These are phyloP conservation scores for Erithacus rubecula DNA, from an alignment of 2,797 vertebrate species.

Conservation along the genomic window DNA sequence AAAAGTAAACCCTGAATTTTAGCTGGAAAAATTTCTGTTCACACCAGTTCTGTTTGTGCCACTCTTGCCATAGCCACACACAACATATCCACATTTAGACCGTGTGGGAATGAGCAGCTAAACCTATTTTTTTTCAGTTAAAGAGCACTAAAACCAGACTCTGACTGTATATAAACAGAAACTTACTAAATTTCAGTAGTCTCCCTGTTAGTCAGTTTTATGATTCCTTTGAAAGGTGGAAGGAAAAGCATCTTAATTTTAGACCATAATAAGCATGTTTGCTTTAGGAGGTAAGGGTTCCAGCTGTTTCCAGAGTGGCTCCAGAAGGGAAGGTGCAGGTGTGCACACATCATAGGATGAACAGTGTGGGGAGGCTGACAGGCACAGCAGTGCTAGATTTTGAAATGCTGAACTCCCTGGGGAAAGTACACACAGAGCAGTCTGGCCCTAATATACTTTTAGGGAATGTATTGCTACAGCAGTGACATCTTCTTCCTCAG, in stretches of 20 bases:
- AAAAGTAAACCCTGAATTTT: not conserved
- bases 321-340: slow-evolving; percentile 9
- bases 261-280: slow-evolving; percentile 57
- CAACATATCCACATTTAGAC: not conserved
- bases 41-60: not conserved
- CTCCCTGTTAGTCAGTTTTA: not conserved
- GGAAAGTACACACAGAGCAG: not conserved
- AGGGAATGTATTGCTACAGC: not conserved
- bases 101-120: not conserved
- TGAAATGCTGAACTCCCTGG: not conserved
- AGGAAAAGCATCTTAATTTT: slow-evolving; percentile 58
- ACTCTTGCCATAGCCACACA: not conserved
- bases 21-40: not conserved
- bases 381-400: not conserved
- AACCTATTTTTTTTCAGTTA: not conserved
- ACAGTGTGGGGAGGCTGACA: not conserved
- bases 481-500: not conserved
- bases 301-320: slow-evolving; percentile 4
- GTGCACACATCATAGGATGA: not conserved
- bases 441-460: not conserved
- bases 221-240: slow-evolving; percentile 8
- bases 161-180: slow-evolving; percentile 2
- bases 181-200: not conserved
- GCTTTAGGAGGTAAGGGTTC: slow-evolving; percentile 41
- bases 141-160: not conserved